Evolutionary conservation across 2,797 vertebrate genomes (phyloP).

Genomic region (Stomatorhinus walkeri): DNA sequence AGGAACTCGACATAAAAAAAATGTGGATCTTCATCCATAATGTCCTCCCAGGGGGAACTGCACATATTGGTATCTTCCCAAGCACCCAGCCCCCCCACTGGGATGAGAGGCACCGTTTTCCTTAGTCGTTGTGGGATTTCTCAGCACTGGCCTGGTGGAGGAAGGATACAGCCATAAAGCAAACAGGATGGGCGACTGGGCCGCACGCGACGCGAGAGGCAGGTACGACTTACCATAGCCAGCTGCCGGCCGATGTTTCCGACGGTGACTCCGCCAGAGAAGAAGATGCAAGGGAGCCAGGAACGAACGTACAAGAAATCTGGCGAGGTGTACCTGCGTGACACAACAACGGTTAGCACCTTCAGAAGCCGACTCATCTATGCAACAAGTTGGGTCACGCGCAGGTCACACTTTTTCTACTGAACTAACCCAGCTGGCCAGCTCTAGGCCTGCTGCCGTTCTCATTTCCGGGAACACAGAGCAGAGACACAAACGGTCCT

Average conservation of each 20-base stretch:
- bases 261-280: conserved; percentile 94
- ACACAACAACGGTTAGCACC: neutral
- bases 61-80: neutral
- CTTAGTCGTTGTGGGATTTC: conserved; percentile 84
- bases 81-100: neutral
- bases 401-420: neutral
- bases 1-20: conserved; percentile 25
- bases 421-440: neutral
- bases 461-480: neutral
- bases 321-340: conserved; percentile 83
- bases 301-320: conserved; percentile 94
- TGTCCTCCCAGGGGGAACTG: conserved; percentile 23
- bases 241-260: conserved; percentile 96
- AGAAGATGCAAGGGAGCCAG: conserved; percentile 97
- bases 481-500: neutral
- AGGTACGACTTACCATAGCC: conserved; percentile 76
- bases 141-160: conserved; percentile 70
- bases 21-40: neutral
- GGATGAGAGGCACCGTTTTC: neutral
- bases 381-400: neutral
- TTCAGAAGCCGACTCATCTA: neutral
- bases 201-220: neutral
- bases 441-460: neutral
- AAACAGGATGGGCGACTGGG: neutral
- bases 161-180: conserved; percentile 6